These are phyloP conservation scores for Egretta garzetta DNA, from an alignment of 2,113 vertebrate species.

Conservation along the genomic window DNA sequence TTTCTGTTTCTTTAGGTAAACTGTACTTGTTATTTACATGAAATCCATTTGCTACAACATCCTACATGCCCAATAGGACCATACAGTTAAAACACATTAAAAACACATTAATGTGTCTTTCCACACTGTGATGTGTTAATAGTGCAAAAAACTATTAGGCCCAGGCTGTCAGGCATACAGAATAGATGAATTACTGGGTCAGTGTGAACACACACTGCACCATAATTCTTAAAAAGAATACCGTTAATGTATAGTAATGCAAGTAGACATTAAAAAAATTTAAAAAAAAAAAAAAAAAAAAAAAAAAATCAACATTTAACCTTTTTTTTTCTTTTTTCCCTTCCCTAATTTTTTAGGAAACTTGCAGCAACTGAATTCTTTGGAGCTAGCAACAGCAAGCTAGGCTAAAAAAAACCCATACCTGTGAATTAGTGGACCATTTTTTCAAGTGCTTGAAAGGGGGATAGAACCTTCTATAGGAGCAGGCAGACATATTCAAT, in stretches of 20 bases:
- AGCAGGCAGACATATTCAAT: background rate
- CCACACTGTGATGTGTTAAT: background rate
- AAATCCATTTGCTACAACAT: conserved; percentile 7
- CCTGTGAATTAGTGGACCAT: background rate
- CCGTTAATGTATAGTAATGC: background rate
- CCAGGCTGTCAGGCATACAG: background rate
- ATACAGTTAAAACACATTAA: conserved; percentile 29
- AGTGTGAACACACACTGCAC: background rate
- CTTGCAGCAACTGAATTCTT: background rate
- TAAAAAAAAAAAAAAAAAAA: too few species aligned
- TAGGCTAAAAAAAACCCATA: background rate
- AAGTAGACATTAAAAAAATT: background rate
- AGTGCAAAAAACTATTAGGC: conserved; percentile 21
- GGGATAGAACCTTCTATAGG: background rate
- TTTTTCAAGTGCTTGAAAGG: background rate
- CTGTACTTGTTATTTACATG: background rate
- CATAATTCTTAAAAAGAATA: background rate
- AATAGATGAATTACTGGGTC: background rate
- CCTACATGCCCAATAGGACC: background rate
- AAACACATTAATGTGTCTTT: conserved; percentile 31
- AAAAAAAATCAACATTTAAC: background rate
- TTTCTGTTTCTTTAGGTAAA: background rate
- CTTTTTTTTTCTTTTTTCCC: background rate
- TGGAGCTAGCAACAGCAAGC: background rate
- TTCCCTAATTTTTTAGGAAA: background rate